Evolutionary conservation across 2,797 vertebrate species (phyloP).

Genomic region (Caiman crocodilus): DNA sequence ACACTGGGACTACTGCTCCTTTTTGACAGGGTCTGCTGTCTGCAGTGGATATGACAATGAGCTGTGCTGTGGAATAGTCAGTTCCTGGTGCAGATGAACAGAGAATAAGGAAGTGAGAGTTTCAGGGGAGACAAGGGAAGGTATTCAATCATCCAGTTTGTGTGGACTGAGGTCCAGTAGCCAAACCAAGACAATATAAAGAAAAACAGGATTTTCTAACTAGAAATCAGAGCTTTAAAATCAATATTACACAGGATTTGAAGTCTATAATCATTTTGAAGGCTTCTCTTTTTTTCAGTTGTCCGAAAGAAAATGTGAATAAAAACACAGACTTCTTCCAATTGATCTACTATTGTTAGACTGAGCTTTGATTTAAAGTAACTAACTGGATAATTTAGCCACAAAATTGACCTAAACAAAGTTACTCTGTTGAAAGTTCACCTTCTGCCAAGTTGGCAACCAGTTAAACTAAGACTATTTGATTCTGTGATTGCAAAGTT

Average conservation of each 20-base stretch:
- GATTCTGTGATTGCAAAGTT: slow-evolving; percentile 39
- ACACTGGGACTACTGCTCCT: fast-evolving
- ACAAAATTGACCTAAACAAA: slow-evolving; percentile 21
- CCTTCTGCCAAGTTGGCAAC: slow-evolving; percentile 43
- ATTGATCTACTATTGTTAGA: background rate
- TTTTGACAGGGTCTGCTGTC: background rate
- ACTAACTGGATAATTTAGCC: slow-evolving; percentile 55
- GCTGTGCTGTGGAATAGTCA: background rate
- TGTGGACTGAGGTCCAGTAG: background rate
- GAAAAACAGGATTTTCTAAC: background rate
- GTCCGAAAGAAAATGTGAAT: background rate
- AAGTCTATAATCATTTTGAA: background rate
- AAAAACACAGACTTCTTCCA: background rate
- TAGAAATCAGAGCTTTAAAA: background rate
- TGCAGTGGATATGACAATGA: fast-evolving
- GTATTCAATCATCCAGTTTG: background rate
- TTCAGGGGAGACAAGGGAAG: background rate
- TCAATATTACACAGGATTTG: background rate
- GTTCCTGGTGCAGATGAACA: background rate
- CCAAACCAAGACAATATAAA: background rate
- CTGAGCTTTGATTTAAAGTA: background rate
- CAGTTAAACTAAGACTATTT: slow-evolving; percentile 36
- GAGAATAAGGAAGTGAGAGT: background rate
- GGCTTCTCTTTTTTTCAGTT: background rate
- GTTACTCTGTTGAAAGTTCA: slow-evolving; percentile 33